Base-by-base conservation (phyloP, 2,113 vertebrate genomes). In the Zosterops hypoxanthus region DNA sequence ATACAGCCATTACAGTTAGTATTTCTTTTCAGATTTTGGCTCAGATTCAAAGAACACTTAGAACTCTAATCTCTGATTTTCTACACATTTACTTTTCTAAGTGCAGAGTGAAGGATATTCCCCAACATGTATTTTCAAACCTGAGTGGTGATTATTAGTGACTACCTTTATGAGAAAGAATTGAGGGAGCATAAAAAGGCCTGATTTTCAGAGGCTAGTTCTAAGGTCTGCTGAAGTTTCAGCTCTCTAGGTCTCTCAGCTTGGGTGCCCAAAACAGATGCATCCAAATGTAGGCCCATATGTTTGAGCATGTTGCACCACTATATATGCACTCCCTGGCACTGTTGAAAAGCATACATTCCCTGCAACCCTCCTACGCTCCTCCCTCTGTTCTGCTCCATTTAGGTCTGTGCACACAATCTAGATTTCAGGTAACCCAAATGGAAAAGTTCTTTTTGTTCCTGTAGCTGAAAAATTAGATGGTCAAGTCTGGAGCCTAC, bases 231-330 rank as follows among this genome's bases (percentile, higher is more conserved):
- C 56, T 92, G 75, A 93, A 96, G 88, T 93, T 96, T 94, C 92
- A 94, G 75, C 87, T 96, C 94, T 96, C 88, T 92, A 92, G 93
- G 94, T 90, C 94, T 97, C 88, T 96, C 92, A 93, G 92, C 71
- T 95, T 86, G 93, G 93, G 85, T 82, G 84, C 79, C 93, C 85
- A 93, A 96, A 96, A 90, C 92, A 95, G 94, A 96, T 88, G 82
- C 95, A 93, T 78, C 76, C 95, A 90, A 97, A 96, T 88, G 93
- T 71, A 96, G 86, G 76, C 93, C 95, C 96, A 96, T 97, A 97
- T 97, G 96, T 90, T 75, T 94, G 95, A 97, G 95, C 96, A 97
- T 96, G 96, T 97, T 97, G 95, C 72, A 81, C 92, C 96, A 97
- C 95, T 96, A 96, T 96, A 96, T 97, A 97, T 96, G 93, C 95